phyloP scores from a whole-genome alignment of 2,888 invertebrate species.

The Bursaphelenchus okinawaensis region DNA sequence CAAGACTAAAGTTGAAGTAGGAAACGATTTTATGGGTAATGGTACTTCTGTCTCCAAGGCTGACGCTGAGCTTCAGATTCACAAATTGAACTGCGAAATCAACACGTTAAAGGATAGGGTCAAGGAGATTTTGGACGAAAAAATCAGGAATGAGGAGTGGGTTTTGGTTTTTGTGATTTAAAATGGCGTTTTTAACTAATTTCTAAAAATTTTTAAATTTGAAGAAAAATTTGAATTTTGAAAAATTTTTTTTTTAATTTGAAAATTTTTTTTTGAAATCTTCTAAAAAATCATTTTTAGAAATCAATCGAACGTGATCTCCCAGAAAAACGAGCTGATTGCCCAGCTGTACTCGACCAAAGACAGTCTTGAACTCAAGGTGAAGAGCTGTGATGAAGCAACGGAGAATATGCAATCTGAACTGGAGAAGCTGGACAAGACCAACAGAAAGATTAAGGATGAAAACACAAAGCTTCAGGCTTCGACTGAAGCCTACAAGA shows the following conservation, averaged over 20 bases:
- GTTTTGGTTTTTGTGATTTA: neutral
- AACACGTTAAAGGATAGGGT: neutral
- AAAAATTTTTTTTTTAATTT: too few species aligned
- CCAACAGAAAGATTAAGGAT: constrained; percentile 7
- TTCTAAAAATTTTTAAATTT: too few species aligned
- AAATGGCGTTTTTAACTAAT: too few species aligned
- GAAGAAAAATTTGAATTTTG: too few species aligned
- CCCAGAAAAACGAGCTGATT: constrained; percentile 9
- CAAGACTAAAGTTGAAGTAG: constrained; percentile 5
- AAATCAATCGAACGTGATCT: neutral
- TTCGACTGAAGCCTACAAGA: neutral
- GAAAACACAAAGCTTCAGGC: neutral
- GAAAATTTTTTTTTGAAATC: neutral
- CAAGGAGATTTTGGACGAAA: constrained; percentile 2
- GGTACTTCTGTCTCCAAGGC: neutral
- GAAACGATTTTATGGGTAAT: neutral
- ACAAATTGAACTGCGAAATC: constrained; percentile 6
- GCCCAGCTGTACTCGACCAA: constrained; percentile 8
- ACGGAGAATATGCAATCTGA: constrained; percentile 4
- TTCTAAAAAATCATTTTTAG: neutral
- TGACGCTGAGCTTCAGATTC: neutral
- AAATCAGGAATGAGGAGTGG: neutral
- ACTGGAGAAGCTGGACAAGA: constrained; percentile 5
- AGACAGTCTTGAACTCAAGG: constrained; percentile 5
- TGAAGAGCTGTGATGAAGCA: neutral